Base-by-base conservation (phyloP, 1,140 invertebrate species). In the Dendroctonus ponderosae region DNA sequence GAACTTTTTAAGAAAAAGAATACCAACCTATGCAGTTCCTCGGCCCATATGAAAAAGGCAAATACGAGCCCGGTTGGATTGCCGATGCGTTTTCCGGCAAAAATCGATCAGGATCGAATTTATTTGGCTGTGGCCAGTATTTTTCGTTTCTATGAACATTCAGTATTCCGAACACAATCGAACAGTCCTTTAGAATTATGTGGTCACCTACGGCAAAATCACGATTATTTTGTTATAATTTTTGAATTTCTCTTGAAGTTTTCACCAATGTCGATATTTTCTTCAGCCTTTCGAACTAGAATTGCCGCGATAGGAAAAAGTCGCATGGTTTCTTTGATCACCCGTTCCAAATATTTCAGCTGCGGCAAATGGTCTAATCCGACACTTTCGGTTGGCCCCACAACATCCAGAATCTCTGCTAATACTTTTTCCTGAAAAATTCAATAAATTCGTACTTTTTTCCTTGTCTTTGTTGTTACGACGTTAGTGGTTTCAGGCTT, bases 251-350 rank as follows among this genome's bases (percentile, higher is more conserved):
- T 46, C 43, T 51, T 51, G 7, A 12, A 51, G 15, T 8, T 3
- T 37, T 12, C 40, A 3, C 86, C 81, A 51, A 88, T 78, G 64
- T 80, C 71, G 6, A 84, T 71, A 66, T 87, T 86, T 72, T 90
- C 83, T 43, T 73, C 80, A n/a, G 88, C 70, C 57, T 78, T 76
- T 69, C 91, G 79, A 0, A 82, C 83, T 76, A 92, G 85, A 66
- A 89, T 82, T 6, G 89, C 89, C 6, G 91, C 89, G 59, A 87
- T 87, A 41, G 90, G 89, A 75, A 86, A 91, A 0, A 90, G 72
- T 40, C 88, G 75, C 8, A 89, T 72, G 6, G 85, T 79, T 74
- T 89, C 87, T 76, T 89, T 92, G 50, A 91, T 85, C 63, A 86
- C 87, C 70, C 84, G 83, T 70, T 91, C 90, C 67, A 91, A 75